Evolutionary conservation across 35 echinoderm and acorn worm species (phyloP), one percentile per base, ranked within the genome.

Genomic region (Patiria miniata): DNA sequence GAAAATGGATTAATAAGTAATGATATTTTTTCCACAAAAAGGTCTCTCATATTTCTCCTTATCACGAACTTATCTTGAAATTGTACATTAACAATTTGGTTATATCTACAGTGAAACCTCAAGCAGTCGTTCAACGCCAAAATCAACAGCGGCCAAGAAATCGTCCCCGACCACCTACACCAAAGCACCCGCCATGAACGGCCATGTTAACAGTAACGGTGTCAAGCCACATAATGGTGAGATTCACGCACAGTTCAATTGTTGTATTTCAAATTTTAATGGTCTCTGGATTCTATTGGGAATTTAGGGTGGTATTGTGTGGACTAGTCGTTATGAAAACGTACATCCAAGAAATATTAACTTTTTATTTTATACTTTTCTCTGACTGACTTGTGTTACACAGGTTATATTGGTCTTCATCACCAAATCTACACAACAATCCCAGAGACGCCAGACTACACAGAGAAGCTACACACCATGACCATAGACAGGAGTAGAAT

Each of bases 401-500:
- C 42, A 93, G 91, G 87, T 89, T 93, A 84, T 39, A 89, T 83
- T 52, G 69, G 86, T 21, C 86, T 93, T 4, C 91, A 93, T 12
- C 86, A 88, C 39, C 86, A 93, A 34, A 84, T 89, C 37, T 87
- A 77, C 52, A 88, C 86, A 56, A 39, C 87, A 5, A 51, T 89
- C 34, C 77, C 78, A 52, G 89, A 95, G 23, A 91, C 93, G 52
- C 86, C 89, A n/a, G 85, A 90, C n/a, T 76, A 93, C 34, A 88
- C 86, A 61, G 69, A 78, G 17, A 94, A 92, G 77, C 61, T 99
- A 19, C 81, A 87, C 22, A 86, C 87, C 21, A 95, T 95, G n/a
- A 88, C 68, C 39, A 86, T 99, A 39, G 93, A 99, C 50, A 86
- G 85, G 77, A 87, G 86, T 26, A 84, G 89, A 82, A 87, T 99